These are phyloP conservation scores for Muscicapa comitata DNA, from an alignment of 2,797 vertebrate genomes.

Conservation along the genomic window DNA sequence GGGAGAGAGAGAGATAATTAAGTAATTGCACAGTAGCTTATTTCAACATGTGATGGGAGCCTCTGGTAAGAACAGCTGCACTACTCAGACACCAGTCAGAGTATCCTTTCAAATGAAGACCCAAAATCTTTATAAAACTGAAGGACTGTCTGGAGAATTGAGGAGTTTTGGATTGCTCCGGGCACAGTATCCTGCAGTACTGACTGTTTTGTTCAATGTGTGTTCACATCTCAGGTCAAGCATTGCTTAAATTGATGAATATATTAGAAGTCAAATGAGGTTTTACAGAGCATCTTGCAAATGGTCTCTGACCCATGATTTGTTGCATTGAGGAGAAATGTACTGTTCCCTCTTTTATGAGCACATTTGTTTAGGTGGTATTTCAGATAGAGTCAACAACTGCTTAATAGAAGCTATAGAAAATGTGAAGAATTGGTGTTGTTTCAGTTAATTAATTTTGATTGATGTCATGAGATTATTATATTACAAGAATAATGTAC, in stretches of 20 bases:
- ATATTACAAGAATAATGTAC: not conserved
- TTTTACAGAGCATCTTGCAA: not conserved
- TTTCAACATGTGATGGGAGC: slow-evolving; percentile 24
- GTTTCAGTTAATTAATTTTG: not conserved
- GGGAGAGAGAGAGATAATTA: slow-evolving; percentile 52
- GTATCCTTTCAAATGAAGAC: not conserved
- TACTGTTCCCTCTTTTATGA: not conserved
- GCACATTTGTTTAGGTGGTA: not conserved
- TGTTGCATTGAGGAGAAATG: not conserved
- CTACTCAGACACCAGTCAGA: slow-evolving; percentile 26
- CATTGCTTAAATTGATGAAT: slow-evolving; percentile 21
- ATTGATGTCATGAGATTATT: not conserved
- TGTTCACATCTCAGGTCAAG: slow-evolving; percentile 37
- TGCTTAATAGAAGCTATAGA: not conserved
- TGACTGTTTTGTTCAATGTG: not conserved
- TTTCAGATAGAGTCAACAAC: not conserved
- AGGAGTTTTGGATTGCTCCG: not conserved
- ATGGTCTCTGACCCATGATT: slow-evolving; percentile 30
- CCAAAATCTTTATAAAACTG: not conserved
- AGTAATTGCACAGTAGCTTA: slow-evolving; percentile 63
- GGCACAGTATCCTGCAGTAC: not conserved
- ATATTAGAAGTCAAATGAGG: slow-evolving; percentile 17
- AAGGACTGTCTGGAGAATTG: slow-evolving; percentile 1
- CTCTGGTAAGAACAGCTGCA: slow-evolving; percentile 50
- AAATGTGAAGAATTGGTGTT: not conserved